A percentile compares a stretch with the other conserved stretches of the same genome.
Conservation (phyloP, 2,113 vertebrate species). For the Rallus limicola region DNA sequence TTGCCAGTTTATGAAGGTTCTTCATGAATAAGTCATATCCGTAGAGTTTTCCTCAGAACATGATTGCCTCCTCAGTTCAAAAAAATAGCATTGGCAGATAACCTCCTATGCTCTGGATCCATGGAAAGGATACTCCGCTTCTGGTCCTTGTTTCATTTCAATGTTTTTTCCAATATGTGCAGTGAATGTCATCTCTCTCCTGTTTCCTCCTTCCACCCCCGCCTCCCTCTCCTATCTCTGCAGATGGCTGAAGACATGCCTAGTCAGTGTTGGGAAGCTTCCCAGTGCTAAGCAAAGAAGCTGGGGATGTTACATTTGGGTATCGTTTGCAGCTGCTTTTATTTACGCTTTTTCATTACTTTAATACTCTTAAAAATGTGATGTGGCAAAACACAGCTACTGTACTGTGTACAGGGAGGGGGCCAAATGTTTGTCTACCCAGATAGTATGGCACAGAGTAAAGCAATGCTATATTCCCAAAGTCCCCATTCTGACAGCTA, state of each 20-base stretch:
- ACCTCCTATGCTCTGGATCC: not conserved
- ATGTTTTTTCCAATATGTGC: not conserved
- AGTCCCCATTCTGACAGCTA: not conserved
- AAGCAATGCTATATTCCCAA: not conserved
- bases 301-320: not conserved
- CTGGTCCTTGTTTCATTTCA: not conserved
- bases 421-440: not conserved
- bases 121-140: not conserved
- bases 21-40: conserved; percentile 16
- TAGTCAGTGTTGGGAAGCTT: not conserved
- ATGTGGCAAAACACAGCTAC: not conserved
- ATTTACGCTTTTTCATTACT: conserved; percentile 5
- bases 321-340: conserved; percentile 14
- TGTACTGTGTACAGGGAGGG: not conserved
- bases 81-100: not conserved
- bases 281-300: not conserved
- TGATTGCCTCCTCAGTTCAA: not conserved
- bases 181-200: not conserved
- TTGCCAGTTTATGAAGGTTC: not conserved
- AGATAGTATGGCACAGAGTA: not conserved
- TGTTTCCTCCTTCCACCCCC: not conserved
- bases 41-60: not conserved
- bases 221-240: not conserved
- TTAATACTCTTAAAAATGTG: not conserved
- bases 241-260: not conserved